A percentile compares a stretch with the other conserved stretches of the same genome.
phyloP scores from a whole-genome alignment of 1,140 invertebrate genomes.

The Aethina tumida region DNA sequence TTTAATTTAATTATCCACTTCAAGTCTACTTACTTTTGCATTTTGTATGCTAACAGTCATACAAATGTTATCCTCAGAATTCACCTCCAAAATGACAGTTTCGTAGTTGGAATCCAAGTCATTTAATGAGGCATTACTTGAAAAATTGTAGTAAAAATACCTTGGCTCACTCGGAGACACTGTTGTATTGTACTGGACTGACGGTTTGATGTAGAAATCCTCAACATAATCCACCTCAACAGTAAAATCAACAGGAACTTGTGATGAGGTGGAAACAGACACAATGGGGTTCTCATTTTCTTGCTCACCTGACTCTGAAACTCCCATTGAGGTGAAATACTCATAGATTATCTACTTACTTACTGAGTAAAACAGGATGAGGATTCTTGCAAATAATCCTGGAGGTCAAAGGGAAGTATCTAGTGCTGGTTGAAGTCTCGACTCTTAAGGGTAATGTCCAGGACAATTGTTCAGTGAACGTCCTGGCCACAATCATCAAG shows the following conservation, averaged over 20 bases:
- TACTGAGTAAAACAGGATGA: not conserved
- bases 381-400: conserved; percentile 49
- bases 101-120: conserved; percentile 33
- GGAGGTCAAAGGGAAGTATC: conserved; percentile 46
- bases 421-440: conserved; percentile 38
- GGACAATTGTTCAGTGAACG: conserved; percentile 53
- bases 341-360: not conserved
- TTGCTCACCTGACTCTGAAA: conserved; percentile 4
- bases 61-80: conserved; percentile 53
- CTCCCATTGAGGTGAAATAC: not conserved
- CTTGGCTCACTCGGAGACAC: conserved; percentile 41
- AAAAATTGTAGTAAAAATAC: conserved; percentile 39
- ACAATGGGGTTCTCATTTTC: conserved; percentile 39
- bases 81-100: conserved; percentile 54
- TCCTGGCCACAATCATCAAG: conserved; percentile 53
- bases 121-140: conserved; percentile 42
- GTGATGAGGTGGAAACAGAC: conserved; percentile 48
- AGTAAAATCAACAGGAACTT: conserved; percentile 39
- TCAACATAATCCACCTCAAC: conserved; percentile 42
- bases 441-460: conserved; percentile 57
- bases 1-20: too few relatives aligned
- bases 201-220: conserved; percentile 46
- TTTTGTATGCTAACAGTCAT: conserved; percentile 67
- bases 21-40: conserved; percentile 51
- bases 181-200: conserved; percentile 30